Evolutionary conservation across 2,797 vertebrate genomes (phyloP).

Genomic region (Micropoecilia bifurca): DNA sequence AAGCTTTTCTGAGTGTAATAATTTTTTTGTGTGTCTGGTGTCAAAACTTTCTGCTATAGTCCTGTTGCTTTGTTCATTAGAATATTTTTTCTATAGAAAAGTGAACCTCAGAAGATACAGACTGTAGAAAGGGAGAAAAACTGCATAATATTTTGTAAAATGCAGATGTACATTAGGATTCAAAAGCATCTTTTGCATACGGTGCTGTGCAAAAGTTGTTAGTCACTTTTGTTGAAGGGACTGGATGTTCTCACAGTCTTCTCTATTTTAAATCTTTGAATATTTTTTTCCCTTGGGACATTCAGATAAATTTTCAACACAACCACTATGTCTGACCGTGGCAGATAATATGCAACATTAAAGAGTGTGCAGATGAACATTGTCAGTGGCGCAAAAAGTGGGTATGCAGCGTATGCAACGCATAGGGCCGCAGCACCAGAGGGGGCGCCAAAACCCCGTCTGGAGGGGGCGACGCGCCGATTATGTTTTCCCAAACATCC

Average conservation of each 20-base stretch:
- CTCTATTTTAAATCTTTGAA: background rate
- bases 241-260: background rate
- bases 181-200: background rate
- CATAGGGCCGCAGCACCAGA: no score
- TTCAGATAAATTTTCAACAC: background rate
- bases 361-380: background rate
- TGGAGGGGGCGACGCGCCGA: no score
- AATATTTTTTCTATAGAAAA: background rate
- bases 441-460: no score
- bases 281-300: background rate
- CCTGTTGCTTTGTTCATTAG: background rate
- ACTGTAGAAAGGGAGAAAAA: background rate
- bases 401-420: no score
- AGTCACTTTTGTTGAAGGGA: background rate
- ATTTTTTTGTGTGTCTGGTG: background rate
- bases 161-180: background rate
- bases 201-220: background rate
- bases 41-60: slow-evolving; percentile 1
- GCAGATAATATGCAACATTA: background rate
- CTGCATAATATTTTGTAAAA: background rate
- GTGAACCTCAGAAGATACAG: background rate
- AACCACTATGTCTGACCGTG: background rate
- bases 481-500: no score
- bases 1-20: background rate
- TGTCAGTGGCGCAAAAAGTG: no score